A percentile compares a stretch with the other conserved stretches of the same genome.
Conservation (phyloP, 2,113 vertebrate species). For the Crotophaga sulcirostris region DNA sequence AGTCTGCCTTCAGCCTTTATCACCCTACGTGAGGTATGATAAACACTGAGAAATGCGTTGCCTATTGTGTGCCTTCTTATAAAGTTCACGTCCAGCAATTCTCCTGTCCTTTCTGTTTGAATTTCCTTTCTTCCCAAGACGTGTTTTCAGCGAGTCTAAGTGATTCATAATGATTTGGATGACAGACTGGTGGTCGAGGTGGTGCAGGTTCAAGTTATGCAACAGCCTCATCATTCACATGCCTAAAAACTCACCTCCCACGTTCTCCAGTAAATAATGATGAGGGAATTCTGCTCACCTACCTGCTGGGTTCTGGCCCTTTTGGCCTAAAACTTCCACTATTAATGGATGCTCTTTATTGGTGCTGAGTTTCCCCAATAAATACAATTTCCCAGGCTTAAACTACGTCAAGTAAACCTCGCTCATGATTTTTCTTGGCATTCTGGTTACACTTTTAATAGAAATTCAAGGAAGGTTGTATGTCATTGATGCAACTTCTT, state of each 20-base stretch:
- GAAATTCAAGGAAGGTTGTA: not conserved
- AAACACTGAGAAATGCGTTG: conserved; percentile 33
- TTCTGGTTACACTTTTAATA: not conserved
- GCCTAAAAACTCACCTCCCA: not conserved
- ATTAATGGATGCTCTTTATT: not conserved
- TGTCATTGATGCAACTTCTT: not conserved
- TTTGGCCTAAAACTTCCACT: not conserved
- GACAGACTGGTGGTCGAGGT: not conserved
- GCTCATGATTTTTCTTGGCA: fast-evolving
- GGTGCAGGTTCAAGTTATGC: not conserved
- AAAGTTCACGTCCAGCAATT: not conserved
- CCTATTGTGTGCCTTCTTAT: not conserved
- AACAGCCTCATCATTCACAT: not conserved
- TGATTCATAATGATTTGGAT: not conserved
- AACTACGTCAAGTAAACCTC: not conserved
- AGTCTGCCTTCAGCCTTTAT: conserved; percentile 63
- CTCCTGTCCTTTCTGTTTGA: not conserved
- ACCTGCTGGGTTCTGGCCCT: not conserved
- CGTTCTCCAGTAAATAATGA: not conserved
- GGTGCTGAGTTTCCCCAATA: not conserved
- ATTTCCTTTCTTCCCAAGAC: not conserved
- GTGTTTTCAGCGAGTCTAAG: not conserved
- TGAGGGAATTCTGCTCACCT: not conserved
- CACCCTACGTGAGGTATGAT: conserved; percentile 29
- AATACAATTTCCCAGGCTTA: not conserved